These are phyloP conservation scores for Drosophila kokeensis DNA, from an alignment of 2,888 invertebrate genomes.

Conservation along the genomic window DNA sequence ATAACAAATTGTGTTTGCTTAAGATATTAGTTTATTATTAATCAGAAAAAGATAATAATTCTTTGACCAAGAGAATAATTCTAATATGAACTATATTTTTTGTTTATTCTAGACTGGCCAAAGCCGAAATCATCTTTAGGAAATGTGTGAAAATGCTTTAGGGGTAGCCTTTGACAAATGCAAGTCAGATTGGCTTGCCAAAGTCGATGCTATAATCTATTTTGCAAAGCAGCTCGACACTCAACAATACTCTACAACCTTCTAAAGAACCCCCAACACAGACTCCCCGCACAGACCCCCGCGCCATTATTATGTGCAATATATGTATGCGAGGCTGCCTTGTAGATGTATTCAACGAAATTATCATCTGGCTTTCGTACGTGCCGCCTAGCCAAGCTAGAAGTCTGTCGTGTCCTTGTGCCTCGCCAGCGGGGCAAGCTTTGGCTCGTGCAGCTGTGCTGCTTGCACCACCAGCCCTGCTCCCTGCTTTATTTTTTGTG, in stretches of 20 bases:
- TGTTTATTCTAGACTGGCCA: background rate
- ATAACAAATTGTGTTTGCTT: background rate
- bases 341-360: constrained; percentile 70
- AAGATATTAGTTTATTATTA: background rate
- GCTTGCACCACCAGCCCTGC: constrained; percentile 12
- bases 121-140: background rate
- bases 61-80: background rate
- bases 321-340: constrained; percentile 42
- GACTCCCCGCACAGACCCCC: background rate
- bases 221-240: constrained; percentile 68
- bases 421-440: constrained; percentile 34
- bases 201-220: constrained; percentile 55
- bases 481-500: constrained; percentile 28
- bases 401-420: constrained; percentile 54
- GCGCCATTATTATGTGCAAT: constrained; percentile 1
- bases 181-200: constrained; percentile 29
- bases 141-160: background rate
- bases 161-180: constrained; percentile 15
- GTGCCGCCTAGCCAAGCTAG: constrained; percentile 53
- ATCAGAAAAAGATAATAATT: background rate
- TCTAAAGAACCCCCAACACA: constrained; percentile 2
- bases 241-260: constrained; percentile 32
- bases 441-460: constrained; percentile 26
- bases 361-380: constrained; percentile 72
- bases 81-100: background rate